Evolutionary conservation across 2,113 vertebrate species (phyloP).

Genomic region (Myrmecophaga tridactyla): DNA sequence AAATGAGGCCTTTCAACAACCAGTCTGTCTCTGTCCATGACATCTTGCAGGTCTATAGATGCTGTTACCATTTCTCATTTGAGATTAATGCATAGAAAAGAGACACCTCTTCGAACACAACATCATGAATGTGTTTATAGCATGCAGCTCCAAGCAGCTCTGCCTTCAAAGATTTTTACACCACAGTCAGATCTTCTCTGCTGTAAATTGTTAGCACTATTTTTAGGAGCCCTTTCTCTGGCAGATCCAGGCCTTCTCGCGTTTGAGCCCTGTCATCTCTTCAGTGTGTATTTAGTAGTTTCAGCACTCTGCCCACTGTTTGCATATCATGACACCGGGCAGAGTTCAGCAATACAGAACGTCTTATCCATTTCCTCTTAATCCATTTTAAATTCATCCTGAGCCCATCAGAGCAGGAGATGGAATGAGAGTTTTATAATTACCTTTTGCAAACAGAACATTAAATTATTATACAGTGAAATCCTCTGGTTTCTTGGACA

Average conservation of each 20-base stretch:
- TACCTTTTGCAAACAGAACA: slow-evolving; percentile 67
- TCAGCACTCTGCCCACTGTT: background rate
- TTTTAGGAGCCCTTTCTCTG: slow-evolving; percentile 57
- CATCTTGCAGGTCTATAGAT: background rate
- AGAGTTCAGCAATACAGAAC: slow-evolving; percentile 67
- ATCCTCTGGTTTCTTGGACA: slow-evolving; percentile 48
- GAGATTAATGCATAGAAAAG: slow-evolving; percentile 33
- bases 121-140: slow-evolving; percentile 54
- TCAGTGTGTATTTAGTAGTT: slow-evolving; percentile 61
- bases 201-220: slow-evolving; percentile 65
- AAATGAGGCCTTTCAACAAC: background rate
- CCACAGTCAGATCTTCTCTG: slow-evolving; percentile 51
- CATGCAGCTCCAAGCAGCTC: slow-evolving; percentile 41
- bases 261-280: slow-evolving; percentile 60
- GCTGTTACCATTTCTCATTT: background rate
- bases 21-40: background rate
- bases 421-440: slow-evolving; percentile 66
- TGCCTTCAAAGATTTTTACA: slow-evolving; percentile 66
- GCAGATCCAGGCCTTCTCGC: slow-evolving; percentile 10
- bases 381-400: slow-evolving; percentile 72
- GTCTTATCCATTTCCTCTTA: slow-evolving; percentile 73
- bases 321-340: slow-evolving; percentile 23
- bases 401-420: slow-evolving; percentile 62
- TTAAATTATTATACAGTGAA: slow-evolving; percentile 66
- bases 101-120: slow-evolving; percentile 3